Percentiles rank a stretch among this genome's conserved stretches.
Evolutionary conservation across 1,140 invertebrate species (phyloP).

Genomic region (Drosophila kikkawai): DNA sequence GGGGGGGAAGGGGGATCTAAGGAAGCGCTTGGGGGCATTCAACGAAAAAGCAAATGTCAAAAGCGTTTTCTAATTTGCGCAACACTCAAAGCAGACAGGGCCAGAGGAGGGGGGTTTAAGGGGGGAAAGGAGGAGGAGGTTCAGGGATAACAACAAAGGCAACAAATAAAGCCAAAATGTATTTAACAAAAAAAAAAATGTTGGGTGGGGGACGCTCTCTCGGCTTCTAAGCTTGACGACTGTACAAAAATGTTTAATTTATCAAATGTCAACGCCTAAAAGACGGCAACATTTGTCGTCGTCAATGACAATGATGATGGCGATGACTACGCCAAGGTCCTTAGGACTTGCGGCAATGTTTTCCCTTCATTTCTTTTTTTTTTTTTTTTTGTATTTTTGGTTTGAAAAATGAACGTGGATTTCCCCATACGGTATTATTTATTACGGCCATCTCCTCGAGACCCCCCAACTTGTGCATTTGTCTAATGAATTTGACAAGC

Average conservation of each 20-base stretch:
- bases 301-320: slow-evolving; percentile 82
- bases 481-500: slow-evolving; percentile 66
- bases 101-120: no score
- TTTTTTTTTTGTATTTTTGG: not conserved
- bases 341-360: slow-evolving; percentile 55
- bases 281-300: slow-evolving; percentile 82
- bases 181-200: slow-evolving; percentile 78
- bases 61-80: slow-evolving; percentile 81
- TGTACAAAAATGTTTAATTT: slow-evolving; percentile 80
- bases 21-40: slow-evolving; percentile 5
- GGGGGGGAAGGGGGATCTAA: not conserved
- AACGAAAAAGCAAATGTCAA: slow-evolving; percentile 67
- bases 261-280: slow-evolving; percentile 82
- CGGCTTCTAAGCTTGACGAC: slow-evolving; percentile 33
- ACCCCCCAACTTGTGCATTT: slow-evolving; percentile 45
- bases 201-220: not conserved
- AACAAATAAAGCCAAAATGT: slow-evolving; percentile 76
- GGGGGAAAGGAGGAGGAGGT: no score
- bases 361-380: not conserved
- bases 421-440: slow-evolving; percentile 75
- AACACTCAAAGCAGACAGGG: slow-evolving; percentile 43
- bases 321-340: slow-evolving; percentile 52
- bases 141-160: slow-evolving; percentile 33
- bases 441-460: slow-evolving; percentile 48
- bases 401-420: slow-evolving; percentile 75